Evolutionary conservation across 2,113 vertebrate species (phyloP).

Genomic region (Xiphias gladius): DNA sequence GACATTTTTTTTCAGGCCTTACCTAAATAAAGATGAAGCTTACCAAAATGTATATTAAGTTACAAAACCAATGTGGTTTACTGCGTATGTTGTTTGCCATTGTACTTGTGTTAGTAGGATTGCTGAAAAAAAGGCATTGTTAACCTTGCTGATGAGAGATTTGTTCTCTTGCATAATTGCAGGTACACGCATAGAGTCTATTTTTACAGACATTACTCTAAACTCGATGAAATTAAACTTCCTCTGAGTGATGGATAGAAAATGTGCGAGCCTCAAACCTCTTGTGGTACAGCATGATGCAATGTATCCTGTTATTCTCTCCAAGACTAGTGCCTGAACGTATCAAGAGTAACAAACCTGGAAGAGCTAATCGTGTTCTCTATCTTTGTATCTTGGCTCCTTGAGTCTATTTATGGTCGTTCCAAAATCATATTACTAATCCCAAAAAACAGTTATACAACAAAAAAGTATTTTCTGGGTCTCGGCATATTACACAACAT

Average conservation of each 20-base stretch:
- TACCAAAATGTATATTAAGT: background rate
- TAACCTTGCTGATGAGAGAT: background rate
- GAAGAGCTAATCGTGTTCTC: conserved; percentile 23
- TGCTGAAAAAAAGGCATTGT: background rate
- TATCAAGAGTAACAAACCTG: conserved; percentile 10
- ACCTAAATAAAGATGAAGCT: background rate
- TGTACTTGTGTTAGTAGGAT: background rate
- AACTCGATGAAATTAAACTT: conserved; percentile 5
- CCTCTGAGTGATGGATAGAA: conserved; percentile 1
- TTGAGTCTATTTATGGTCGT: conserved; percentile 49
- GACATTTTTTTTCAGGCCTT: background rate
- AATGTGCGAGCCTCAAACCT: background rate
- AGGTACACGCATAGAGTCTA: background rate
- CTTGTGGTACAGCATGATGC: conserved; percentile 3
- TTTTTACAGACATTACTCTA: conserved; percentile 13
- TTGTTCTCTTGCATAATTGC: conserved; percentile 1
- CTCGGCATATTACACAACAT: conserved; percentile 61
- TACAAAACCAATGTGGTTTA: background rate
- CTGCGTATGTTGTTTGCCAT: background rate
- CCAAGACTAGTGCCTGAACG: background rate
- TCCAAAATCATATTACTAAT: conserved; percentile 49
- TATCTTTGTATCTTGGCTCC: conserved; percentile 25
- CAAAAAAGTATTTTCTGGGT: conserved; percentile 57
- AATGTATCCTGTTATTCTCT: conserved; percentile 11
- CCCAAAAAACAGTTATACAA: conserved; percentile 62